Evolutionary conservation across 2,113 vertebrate genomes (phyloP), one percentile per base, ranked within the genome.

Genomic region (Clarias gariepinus): DNA sequence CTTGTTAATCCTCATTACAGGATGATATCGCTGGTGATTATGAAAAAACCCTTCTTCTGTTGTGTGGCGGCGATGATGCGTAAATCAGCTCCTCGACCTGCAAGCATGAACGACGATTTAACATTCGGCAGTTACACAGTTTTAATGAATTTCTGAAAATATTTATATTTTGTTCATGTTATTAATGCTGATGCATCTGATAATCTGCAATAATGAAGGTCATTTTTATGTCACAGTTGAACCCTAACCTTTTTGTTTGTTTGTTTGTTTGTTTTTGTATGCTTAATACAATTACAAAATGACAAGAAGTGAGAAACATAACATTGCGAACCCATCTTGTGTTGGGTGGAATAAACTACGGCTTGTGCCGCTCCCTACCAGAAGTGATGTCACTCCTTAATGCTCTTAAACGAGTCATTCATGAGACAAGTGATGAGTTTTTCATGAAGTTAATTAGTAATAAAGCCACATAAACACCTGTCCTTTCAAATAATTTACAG

Each of bases 51-150:
- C 94, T 98, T 74, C 94, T 99, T 82, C 90, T 96, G 82, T 94
- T 99, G 92, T 99, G 97, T 18, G 97, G 96, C 0, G 97, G 97
- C 0, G 96, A 98, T 7, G 97, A 98, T 0, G 95, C 95, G 0
- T 99, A 95, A 96, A 1, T 33, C 78, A 21, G 2, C 61, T 9
- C 10, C 57, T 28, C 53, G 21, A 83, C 21, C 53, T 53, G n/a
- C 25, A 30, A 21, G 6, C n/a, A 21, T 36, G 30, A 33, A 15
- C 18, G 3, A 12, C 11, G 19, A 4, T 66, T 82, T 1, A 12
- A 63, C n/a, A 41, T n/a, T 82, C 21, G 1, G 18, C 12, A 68
- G 19, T 18, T 53, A 68, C 61, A 55, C 25, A 18, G 1, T 80
- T 12, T 47, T 28, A 66, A 68, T 6, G 28, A 8, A 47, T 64